Base-by-base conservation (phyloP, 2,888 invertebrate genomes). In the Galerucella pusilla region DNA sequence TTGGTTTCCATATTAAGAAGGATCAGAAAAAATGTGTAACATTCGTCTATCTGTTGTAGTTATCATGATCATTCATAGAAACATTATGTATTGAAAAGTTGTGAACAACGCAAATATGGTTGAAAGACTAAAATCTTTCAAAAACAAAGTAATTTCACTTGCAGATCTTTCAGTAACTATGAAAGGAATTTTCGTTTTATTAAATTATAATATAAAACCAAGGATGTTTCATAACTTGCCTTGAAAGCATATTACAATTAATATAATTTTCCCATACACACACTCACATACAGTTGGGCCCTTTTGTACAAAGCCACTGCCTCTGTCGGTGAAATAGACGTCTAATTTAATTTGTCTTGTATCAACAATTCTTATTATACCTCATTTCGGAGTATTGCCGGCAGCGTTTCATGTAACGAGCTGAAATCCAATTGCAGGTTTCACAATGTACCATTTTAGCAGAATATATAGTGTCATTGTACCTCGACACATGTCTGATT, bases 361-460 rank as follows among this genome's bases (percentile, higher is more conserved):
- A 69, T 69, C 60, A 69, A 69, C 69, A 69, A 69, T 69, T 69
- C 61, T 69, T 69, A 69, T 69, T 69, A 61, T 60, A 69, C 61
- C 59, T 52, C 61, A 69, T 69, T 69, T 60, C 35, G 49, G 49
- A 60, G 69, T 61, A 69, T 61, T 25, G 69, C 69, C 28, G 49
- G 46, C 60, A 61, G 69, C 69, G 69, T 49, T 69, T 69, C 69
- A 60, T 14, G 61, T 69, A 69, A 69, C 69, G 69, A 69, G 69
- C 69, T 61, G 14, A 61, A 69, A 69, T 69, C 49, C 69, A 69
- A 69, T 69, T 69, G 69, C 61, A 68, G 49, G 45, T 69, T 61
- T 59, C 61, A 69, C 69, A 69, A 61, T 61, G 61, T 69, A 61
- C 61, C 63, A 63, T 63, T 63, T 35, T 35, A 63, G 63, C 7